A percentile compares a stretch with the other conserved stretches of the same genome.
Evolutionary conservation across 2,888 invertebrate species (phyloP).

Genomic region (Ecdyonurus torrentis): DNA sequence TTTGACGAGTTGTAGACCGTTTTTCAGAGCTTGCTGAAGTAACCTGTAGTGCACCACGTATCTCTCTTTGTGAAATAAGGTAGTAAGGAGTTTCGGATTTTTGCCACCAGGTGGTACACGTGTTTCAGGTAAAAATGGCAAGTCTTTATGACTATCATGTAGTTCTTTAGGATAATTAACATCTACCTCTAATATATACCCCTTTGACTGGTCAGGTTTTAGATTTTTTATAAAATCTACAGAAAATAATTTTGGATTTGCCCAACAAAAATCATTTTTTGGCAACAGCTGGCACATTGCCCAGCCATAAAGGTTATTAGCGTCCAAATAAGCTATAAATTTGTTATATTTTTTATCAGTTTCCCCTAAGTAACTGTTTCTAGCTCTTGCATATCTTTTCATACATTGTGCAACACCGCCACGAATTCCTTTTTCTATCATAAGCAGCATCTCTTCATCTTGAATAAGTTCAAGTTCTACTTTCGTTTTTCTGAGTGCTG

Average conservation of each 20-base stretch:
- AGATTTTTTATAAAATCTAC: not conserved
- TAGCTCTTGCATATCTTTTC: conserved; percentile 7
- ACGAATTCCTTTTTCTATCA: conserved; percentile 11
- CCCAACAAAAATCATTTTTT: no score
- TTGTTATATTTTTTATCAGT: no score
- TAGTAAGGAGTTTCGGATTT: not conserved
- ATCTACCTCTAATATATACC: conserved; percentile 15
- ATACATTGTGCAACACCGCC: conserved; percentile 9
- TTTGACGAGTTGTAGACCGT: conserved; percentile 14
- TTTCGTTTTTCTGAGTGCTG: conserved; percentile 17
- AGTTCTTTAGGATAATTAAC: conserved; percentile 15
- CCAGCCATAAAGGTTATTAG: conserved; percentile 13
- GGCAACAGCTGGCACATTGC: no score
- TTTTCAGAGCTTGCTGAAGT: conserved; percentile 12
- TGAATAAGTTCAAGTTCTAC: conserved; percentile 16
- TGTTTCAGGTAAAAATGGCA: conserved; percentile 13
- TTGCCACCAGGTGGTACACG: conserved; percentile 3
- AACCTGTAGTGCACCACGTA: conserved; percentile 15
- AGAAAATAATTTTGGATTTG: not conserved
- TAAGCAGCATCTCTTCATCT: conserved; percentile 10
- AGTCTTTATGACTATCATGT: conserved; percentile 14
- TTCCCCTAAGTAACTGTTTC: no score
- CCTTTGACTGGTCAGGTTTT: not conserved
- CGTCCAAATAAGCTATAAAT: conserved; percentile 13
- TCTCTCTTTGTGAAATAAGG: conserved; percentile 10